A percentile compares a stretch with the other conserved stretches of the same genome.
Evolutionary conservation across 2,797 vertebrate genomes (phyloP).

Genomic region (Myripristis murdjan): DNA sequence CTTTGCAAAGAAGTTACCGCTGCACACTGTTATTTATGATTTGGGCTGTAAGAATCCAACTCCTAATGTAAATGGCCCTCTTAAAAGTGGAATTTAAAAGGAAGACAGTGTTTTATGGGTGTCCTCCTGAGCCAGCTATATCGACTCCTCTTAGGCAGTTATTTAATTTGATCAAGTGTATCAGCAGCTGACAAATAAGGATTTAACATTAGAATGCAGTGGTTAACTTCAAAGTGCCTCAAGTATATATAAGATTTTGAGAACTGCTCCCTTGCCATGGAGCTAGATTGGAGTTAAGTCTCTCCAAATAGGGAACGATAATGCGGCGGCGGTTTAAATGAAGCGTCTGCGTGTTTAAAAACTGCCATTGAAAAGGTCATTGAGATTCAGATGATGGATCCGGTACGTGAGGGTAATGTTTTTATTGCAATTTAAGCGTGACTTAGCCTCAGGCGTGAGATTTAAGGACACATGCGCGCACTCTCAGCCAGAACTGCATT

Average conservation of each 20-base stretch:
- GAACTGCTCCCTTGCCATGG: slow-evolving; percentile 9
- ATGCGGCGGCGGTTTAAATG: slow-evolving; percentile 33
- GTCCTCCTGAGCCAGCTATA: slow-evolving; percentile 48
- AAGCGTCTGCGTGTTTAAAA: slow-evolving; percentile 37
- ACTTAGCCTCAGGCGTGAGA: slow-evolving; percentile 53
- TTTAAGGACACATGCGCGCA: slow-evolving; percentile 62
- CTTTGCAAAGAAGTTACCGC: slow-evolving; percentile 49
- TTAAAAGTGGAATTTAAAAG: slow-evolving; percentile 73
- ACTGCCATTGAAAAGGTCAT: slow-evolving; percentile 19
- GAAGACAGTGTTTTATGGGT: slow-evolving; percentile 62
- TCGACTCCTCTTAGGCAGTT: slow-evolving; percentile 40
- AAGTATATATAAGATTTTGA: slow-evolving; percentile 7
- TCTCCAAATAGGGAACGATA: slow-evolving; percentile 26
- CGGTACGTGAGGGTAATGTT: slow-evolving; percentile 54
- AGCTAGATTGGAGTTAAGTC: slow-evolving; percentile 30
- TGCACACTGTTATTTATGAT: slow-evolving; percentile 71
- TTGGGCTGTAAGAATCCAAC: slow-evolving; percentile 41
- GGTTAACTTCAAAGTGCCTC: slow-evolving; percentile 40
- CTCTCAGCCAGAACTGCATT: slow-evolving; percentile 23
- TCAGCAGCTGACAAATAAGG: slow-evolving; percentile 60
- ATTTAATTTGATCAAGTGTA: slow-evolving; percentile 63
- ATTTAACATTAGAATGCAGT: slow-evolving; percentile 52
- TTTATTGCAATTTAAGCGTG: slow-evolving; percentile 69
- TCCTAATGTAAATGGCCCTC: slow-evolving; percentile 70
- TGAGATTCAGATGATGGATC: slow-evolving; percentile 45